Evolutionary conservation across 2,888 invertebrate species (phyloP), one percentile per base, ranked within the genome.

Genomic region (Diplazon laetatorius): DNA sequence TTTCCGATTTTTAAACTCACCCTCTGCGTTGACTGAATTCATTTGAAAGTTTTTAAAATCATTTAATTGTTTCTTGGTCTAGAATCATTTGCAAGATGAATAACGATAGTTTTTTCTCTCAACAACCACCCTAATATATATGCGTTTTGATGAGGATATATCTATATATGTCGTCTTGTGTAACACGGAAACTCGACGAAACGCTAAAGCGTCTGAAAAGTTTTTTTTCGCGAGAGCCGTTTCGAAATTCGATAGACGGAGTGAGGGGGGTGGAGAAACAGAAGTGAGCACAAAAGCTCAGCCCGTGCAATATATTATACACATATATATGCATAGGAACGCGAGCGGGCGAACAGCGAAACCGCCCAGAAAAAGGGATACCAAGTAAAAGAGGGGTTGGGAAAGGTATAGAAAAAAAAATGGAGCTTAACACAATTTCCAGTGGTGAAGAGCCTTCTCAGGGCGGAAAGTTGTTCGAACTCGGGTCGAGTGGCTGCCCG

Each of bases 161-260:
- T 46, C 57, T 18, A 25, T 30, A 30, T 30, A 30, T 30, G 48
- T 50, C 82, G 81, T 81, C 2, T 30, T 83, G 80, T 87, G 86
- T 86, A 85, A 55, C 86, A 85, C 84, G 84, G 80, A 78, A 81
- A 82, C 82, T 82, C 86, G 84, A 85, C 83, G 80, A 82, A 60
- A 83, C 55, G 55, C 14, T 85, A 83, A 85, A 87, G 85, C 82
- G 82, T 81, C 85, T 84, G 71, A 80, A 83, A 88, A 89, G 85
- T 88, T 88, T 87, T 44, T 16, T 39, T 37, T 0, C 52, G 9
- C 35, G 20, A 12, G 82, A 86, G 86, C 84, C 85, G 84, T 87
- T 85, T 86, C 85, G 83, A 86, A 88, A 87, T 88, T 73, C 68
- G 62, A 60, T 60, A 66, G 63, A 69, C 69, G 57, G 66, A 74